These are phyloP conservation scores for Fregata magnificens DNA, from an alignment of 2,113 vertebrate genomes.

Conservation along the genomic window DNA sequence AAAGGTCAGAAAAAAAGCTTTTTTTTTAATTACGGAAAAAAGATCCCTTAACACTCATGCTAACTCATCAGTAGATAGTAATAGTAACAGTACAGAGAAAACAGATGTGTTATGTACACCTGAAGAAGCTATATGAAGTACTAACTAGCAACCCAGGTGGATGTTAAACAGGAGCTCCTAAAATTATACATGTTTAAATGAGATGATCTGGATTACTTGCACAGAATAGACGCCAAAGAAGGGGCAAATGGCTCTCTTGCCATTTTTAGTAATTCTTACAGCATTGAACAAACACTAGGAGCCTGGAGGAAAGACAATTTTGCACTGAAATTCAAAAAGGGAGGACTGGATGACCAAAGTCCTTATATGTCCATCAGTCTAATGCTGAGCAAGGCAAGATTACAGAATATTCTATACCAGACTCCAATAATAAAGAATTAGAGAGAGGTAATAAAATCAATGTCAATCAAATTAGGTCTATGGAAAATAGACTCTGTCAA, in stretches of 20 bases:
- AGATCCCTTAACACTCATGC: background rate
- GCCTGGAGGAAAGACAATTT: background rate
- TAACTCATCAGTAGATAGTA: background rate
- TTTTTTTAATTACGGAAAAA: background rate
- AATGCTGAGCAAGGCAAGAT: background rate
- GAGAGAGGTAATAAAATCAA: conserved; percentile 5
- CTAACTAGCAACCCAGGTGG: background rate
- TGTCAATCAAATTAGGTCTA: conserved; percentile 32
- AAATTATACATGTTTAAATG: background rate
- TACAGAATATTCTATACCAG: background rate
- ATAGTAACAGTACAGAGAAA: background rate
- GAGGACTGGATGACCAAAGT: background rate
- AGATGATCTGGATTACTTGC: background rate
- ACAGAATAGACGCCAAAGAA: background rate
- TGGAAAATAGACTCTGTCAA: conserved; percentile 20
- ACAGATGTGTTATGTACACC: background rate
- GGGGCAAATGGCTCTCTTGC: background rate
- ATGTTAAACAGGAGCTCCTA: background rate
- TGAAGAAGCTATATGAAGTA: background rate
- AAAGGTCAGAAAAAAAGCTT: background rate
- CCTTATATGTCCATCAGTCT: background rate
- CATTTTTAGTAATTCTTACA: background rate
- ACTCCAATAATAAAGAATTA: background rate
- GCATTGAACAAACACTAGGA: background rate
- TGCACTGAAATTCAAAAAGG: background rate